A percentile compares a stretch with the other conserved stretches of the same genome.
Evolutionary conservation across 2,113 vertebrate species (phyloP).

Genomic region (Furnarius figulus): DNA sequence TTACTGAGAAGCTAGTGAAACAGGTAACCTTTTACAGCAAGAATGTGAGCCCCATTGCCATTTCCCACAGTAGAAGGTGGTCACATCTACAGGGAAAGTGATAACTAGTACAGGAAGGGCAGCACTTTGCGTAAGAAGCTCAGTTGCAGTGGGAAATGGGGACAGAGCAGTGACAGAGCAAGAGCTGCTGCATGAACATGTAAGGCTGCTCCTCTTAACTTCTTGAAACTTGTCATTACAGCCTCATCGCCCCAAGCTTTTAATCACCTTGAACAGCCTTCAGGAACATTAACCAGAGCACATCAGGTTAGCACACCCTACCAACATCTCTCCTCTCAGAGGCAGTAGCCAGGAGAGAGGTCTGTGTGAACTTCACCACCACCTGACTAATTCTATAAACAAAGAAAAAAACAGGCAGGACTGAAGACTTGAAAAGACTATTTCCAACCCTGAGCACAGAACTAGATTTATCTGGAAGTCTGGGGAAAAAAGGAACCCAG

Average conservation of each 20-base stretch:
- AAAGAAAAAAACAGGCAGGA: background rate
- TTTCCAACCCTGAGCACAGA: background rate
- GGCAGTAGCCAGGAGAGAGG: background rate
- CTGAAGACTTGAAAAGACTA: background rate
- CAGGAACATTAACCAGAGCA: background rate
- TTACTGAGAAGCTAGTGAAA: background rate
- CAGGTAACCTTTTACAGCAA: background rate
- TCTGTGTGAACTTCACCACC: background rate
- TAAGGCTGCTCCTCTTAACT: background rate
- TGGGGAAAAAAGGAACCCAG: background rate
- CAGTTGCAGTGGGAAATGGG: background rate
- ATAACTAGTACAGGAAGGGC: background rate
- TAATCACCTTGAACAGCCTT: background rate
- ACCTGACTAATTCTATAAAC: background rate
- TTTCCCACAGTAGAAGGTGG: background rate
- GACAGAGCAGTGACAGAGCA: background rate
- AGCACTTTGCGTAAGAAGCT: background rate
- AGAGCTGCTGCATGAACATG: rapidly evolving
- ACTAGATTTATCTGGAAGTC: background rate
- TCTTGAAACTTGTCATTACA: background rate
- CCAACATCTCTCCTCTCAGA: background rate
- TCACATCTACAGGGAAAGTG: background rate
- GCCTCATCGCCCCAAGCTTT: background rate
- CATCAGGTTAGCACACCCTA: background rate
- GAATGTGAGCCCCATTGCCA: background rate